Conservation (phyloP, 2,888 invertebrate species). For the Pomacea canaliculata region DNA sequence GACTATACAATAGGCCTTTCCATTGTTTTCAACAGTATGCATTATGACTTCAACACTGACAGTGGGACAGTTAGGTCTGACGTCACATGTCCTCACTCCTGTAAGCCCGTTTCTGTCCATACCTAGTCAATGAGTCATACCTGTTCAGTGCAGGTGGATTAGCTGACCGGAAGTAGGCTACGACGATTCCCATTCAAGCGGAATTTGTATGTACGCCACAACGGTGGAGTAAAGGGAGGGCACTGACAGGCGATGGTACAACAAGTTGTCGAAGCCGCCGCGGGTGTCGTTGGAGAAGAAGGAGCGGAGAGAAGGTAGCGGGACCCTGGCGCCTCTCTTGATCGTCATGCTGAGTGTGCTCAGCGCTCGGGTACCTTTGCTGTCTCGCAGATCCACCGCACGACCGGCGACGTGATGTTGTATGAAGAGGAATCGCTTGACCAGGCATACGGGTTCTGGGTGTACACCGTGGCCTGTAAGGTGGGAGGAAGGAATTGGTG, state of each 20-base stretch:
- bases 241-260: slow-evolving; percentile 41
- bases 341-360: background rate
- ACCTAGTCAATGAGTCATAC: background rate
- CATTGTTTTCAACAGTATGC: too few species aligned
- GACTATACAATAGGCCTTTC: too few species aligned
- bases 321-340: background rate
- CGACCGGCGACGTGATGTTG: slow-evolving; percentile 28
- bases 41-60: too few species aligned
- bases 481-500: too few species aligned
- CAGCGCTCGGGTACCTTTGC: background rate
- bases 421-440: slow-evolving; percentile 23
- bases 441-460: slow-evolving; percentile 22
- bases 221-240: slow-evolving; percentile 26
- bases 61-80: too few species aligned
- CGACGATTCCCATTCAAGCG: slow-evolving; percentile 3
- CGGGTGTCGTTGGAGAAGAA: slow-evolving; percentile 21
- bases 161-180: slow-evolving; percentile 15
- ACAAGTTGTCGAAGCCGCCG: slow-evolving; percentile 20
- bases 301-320: too few species aligned
- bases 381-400: slow-evolving; percentile 25
- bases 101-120: background rate
- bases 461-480: slow-evolving; percentile 22
- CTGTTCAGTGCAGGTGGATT: slow-evolving; percentile 14
- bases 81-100: too few species aligned
- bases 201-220: slow-evolving; percentile 7